phyloP scores from a whole-genome alignment of 2,888 invertebrate genomes.

The Epistrophe grossulariae region DNA sequence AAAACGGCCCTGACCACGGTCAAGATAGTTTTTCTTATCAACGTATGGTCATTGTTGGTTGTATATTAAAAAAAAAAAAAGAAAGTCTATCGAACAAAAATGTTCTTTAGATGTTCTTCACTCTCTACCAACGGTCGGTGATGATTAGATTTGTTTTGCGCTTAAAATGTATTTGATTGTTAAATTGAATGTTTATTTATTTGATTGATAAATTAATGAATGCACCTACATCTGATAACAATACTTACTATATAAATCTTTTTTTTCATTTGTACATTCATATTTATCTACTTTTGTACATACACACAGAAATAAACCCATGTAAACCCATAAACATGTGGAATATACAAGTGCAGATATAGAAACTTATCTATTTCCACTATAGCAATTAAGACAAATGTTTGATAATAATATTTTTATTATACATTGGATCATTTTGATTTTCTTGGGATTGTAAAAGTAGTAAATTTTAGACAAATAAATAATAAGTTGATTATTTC shows the following conservation, averaged over 20 bases:
- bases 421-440: not conserved
- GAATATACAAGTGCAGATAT: not conserved
- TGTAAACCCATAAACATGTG: slow-evolving; percentile 16
- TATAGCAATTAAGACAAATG: not conserved
- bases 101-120: not conserved
- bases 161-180: not conserved
- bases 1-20: slow-evolving; percentile 57
- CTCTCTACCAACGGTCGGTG: not conserved
- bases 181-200: not conserved
- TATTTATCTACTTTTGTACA: not conserved
- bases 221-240: not conserved
- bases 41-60: not conserved
- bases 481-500: too few relatives aligned
- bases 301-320: slow-evolving; percentile 11
- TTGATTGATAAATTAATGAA: slow-evolving; percentile 7
- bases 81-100: not conserved
- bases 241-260: not conserved
- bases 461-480: too few relatives aligned
- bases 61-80: not conserved
- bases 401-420: not conserved
- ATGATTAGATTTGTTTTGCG: not conserved
- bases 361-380: slow-evolving; percentile 7
- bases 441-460: not conserved
- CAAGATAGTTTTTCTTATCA: slow-evolving; percentile 60
- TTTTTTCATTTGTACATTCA: slow-evolving; percentile 2